phyloP scores from a whole-genome alignment of 2,888 invertebrate genomes.

The Suillia variegata region DNA sequence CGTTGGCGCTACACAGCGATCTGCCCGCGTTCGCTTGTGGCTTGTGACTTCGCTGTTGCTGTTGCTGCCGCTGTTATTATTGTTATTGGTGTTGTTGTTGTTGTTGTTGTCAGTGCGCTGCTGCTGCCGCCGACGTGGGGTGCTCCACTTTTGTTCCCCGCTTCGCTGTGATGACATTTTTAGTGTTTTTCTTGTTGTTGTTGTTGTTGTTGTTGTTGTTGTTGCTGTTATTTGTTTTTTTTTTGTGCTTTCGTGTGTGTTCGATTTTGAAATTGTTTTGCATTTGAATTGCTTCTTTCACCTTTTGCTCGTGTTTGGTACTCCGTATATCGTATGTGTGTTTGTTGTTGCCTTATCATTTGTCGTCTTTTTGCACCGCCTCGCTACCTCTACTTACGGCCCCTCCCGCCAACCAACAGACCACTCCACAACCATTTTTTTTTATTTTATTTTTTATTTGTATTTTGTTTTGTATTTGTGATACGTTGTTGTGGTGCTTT shows the following conservation, averaged over 20 bases:
- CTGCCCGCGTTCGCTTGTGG: constrained; percentile 10
- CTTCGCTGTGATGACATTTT: constrained; percentile 24
- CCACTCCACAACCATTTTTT: too few relatives aligned
- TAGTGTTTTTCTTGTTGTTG: constrained; percentile 36
- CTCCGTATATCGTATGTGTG: constrained; percentile 20
- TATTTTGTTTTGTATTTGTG: constrained; percentile 18
- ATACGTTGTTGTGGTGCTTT: constrained; percentile 28
- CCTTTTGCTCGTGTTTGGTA: constrained; percentile 9
- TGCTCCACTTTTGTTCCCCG: not conserved
- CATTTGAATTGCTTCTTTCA: constrained; percentile 49
- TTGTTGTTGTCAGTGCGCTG: not conserved
- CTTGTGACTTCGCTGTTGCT: constrained; percentile 6
- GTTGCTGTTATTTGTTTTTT: too few relatives aligned
- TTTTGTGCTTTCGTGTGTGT: constrained; percentile 27
- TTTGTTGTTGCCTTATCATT: constrained; percentile 10
- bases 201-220: too few relatives aligned
- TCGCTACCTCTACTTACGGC: not conserved
- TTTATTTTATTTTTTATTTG: too few relatives aligned
- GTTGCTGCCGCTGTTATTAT: constrained; percentile 10
- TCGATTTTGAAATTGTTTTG: constrained; percentile 48
- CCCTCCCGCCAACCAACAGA: too few relatives aligned
- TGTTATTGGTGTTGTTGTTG: not conserved
- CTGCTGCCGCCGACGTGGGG: not conserved
- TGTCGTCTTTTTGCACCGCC: constrained; percentile 14
- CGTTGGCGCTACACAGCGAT: too few relatives aligned